A percentile compares a stretch with the other conserved stretches of the same genome.
phyloP scores from a whole-genome alignment of 2,113 vertebrate genomes.

The Porphyrio hochstetteri region DNA sequence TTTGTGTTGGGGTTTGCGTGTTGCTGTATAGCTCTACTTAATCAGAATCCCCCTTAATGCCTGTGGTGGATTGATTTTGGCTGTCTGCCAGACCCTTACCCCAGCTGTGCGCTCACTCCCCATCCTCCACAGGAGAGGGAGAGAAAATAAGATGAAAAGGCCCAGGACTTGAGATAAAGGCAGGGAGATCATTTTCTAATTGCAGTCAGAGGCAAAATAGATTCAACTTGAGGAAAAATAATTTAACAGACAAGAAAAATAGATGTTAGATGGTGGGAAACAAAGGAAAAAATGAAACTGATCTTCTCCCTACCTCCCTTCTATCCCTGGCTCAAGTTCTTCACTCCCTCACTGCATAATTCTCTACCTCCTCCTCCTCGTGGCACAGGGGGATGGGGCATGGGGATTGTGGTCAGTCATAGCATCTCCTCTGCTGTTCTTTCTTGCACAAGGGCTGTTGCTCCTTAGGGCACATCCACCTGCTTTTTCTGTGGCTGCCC shows the following conservation, averaged over 20 bases:
- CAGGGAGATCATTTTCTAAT: not conserved
- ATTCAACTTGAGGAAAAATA: not conserved
- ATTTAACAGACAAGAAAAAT: no score
- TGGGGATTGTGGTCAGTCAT: not conserved
- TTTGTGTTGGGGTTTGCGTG: not conserved
- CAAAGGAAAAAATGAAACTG: not conserved
- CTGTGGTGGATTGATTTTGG: not conserved
- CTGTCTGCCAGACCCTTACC: not conserved
- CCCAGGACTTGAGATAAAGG: not conserved
- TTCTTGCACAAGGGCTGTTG: not conserved
- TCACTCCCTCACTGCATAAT: not conserved
- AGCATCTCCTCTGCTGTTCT: not conserved
- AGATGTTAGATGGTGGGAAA: not conserved
- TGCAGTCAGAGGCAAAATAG: not conserved
- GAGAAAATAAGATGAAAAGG: not conserved
- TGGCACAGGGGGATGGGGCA: not conserved
- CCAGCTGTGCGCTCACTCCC: not conserved
- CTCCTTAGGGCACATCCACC: not conserved
- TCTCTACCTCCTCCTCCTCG: not conserved
- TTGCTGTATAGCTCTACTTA: not conserved
- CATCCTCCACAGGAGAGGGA: rapidly evolving
- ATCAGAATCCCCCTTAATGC: not conserved
- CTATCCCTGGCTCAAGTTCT: not conserved
- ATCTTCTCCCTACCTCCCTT: not conserved
- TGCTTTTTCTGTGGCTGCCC: rapidly evolving